Evolutionary conservation across 1,140 invertebrate species (phyloP), one percentile per base, ranked within the genome.

Genomic region (Latrodectus geometricus): DNA sequence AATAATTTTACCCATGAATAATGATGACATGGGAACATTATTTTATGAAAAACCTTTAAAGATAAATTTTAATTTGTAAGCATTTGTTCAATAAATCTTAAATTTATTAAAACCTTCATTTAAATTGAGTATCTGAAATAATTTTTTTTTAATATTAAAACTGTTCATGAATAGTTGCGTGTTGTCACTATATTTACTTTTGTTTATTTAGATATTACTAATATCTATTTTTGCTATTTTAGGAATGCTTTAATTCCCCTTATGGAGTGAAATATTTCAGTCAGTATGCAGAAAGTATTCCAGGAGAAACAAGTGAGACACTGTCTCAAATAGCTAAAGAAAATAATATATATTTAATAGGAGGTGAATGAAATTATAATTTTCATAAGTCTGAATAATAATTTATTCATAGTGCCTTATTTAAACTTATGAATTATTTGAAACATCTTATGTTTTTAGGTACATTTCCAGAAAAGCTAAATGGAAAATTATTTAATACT

Each of bases 231-330:
- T 35, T 85, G 23, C 52, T 20, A 56, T 87, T 89, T n/a, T 80
- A 91, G 90, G 97, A 99, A 92, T 98, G 97, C 90, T 99, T 98
- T 89, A 98, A 98, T 91, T 96, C 95, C 50, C 97, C 97, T 0
- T 98, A 98, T 92, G 97, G 97, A 87, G 96, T 96, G 52, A 94
- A 95, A 89, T 95, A 95, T 90, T 98, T 98, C 90, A 90, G 93
- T 3, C 93, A 97, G 89, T 98, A 98, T 92, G 95, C 97, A 0
- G 97, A 98, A 91, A 90, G 90, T 21, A 94, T 98, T 50, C 96
- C 96, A 86, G 96, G 96, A 0, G 93, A 94, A 87, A 96, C 96
- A 0, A 94, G 94, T 66, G 81, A 91, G 49, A 93, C 94, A 66
- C 91, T 98, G 61, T 95, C 96, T 0, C 90, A 92, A 81, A 93